Percentiles rank a stretch among this genome's conserved stretches.
Evolutionary conservation across 1,140 invertebrate species (phyloP).

Genomic region (Oscheius sp.): DNA sequence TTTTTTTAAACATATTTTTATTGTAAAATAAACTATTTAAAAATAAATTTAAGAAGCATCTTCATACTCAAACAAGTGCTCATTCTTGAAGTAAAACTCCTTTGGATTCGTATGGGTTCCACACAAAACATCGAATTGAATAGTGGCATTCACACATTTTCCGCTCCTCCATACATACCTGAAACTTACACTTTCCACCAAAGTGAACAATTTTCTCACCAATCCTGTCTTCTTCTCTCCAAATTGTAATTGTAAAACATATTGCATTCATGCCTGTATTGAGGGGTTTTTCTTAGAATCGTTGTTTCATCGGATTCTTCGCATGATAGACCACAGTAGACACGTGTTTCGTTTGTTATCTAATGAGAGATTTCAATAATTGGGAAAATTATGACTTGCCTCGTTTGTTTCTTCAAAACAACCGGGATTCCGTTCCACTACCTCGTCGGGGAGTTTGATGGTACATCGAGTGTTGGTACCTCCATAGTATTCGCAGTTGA

Average conservation of each 20-base stretch:
- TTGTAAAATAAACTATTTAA: too few species aligned
- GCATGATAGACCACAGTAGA: slow-evolving; percentile 54
- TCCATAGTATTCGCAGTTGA: slow-evolving; percentile 9
- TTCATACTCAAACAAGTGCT: slow-evolving; percentile 57
- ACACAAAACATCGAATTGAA: slow-evolving; percentile 52
- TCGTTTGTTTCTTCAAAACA: slow-evolving; percentile 23
- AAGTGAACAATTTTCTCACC: slow-evolving; percentile 31
- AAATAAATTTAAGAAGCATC: too few species aligned
- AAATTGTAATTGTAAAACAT: slow-evolving; percentile 51
- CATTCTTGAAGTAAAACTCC: slow-evolving; percentile 51
- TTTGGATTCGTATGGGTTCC: slow-evolving; percentile 56
- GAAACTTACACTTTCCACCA: not conserved
- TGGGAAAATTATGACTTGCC: not conserved
- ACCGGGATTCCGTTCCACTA: slow-evolving; percentile 20
- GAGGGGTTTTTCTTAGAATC: slow-evolving; percentile 41
- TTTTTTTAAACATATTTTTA: too few species aligned
- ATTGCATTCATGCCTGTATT: slow-evolving; percentile 47
- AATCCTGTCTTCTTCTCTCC: slow-evolving; percentile 50
- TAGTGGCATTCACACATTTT: slow-evolving; percentile 47
- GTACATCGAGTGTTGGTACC: slow-evolving; percentile 12
- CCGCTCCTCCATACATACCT: slow-evolving; percentile 57
- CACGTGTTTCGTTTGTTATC: slow-evolving; percentile 44
- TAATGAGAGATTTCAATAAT: not conserved
- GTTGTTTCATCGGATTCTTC: slow-evolving; percentile 56
- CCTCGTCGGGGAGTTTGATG: slow-evolving; percentile 8